Evolutionary conservation across 2,797 vertebrate genomes (phyloP), one percentile per base, ranked within the genome.

Genomic region (Lithobates pipiens): DNA sequence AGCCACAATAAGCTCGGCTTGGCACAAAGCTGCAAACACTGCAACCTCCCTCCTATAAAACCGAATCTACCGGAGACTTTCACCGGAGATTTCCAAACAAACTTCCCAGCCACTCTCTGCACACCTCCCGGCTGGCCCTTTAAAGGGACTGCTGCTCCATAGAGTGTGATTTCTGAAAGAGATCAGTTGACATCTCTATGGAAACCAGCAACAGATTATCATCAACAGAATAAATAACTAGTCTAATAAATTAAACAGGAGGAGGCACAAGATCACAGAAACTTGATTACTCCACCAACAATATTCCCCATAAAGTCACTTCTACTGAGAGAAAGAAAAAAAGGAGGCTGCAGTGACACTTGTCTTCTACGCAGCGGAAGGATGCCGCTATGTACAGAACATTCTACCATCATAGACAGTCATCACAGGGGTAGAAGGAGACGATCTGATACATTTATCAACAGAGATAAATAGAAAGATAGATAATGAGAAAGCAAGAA

Each of bases 141-240:
- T 95, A 95, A 95, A 94, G 92, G 93, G 92, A 93, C 93, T 91
- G 92, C 92, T 93, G 93, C 93, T 73, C 94, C 94, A 95, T 93
- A 93, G 93, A 94, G 95, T 95, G 95, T 95, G 94, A 95, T 95
- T 95, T 96, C 95, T 95, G 92, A 94, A 95, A 94, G 94, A 95
- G 95, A 95, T 96, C 95, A 94, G 95, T 96, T 96, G 95, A 95
- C 94, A 95, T 96, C 94, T 94, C 95, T 95, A 96, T 96, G 95
- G 95, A 95, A 95, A 96, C 95, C 93, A 93, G 95, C 93, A 95
- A 95, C 95, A 95, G 95, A 96, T 96, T 96, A 95, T 96, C 94
- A 96, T 95, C 95, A 95, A 95, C 94, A 95, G 95, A 95, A 95
- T 95, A 95, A 96, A 95, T 95, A 95, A 95, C 94, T 93, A 94